A percentile compares a stretch with the other conserved stretches of the same genome.
Evolutionary conservation across 2,113 vertebrate species (phyloP).

Genomic region (Colius striatus): DNA sequence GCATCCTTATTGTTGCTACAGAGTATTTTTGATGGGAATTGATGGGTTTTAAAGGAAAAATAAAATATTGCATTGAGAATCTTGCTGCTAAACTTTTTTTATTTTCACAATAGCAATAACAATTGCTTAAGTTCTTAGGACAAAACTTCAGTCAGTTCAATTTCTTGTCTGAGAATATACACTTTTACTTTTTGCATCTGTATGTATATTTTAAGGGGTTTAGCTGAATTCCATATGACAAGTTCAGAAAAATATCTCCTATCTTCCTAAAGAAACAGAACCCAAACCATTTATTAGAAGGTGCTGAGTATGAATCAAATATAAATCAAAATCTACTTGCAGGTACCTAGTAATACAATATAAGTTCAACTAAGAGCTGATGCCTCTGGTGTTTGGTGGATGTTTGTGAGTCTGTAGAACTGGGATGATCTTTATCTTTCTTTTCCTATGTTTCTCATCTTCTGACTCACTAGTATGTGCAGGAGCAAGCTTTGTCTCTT

Average conservation of each 20-base stretch:
- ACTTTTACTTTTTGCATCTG: neutral
- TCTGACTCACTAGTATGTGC: neutral
- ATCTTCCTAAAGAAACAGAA: neutral
- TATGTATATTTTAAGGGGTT: neutral
- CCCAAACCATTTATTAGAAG: neutral
- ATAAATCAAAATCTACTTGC: neutral
- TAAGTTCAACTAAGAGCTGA: neutral
- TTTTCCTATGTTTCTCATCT: neutral
- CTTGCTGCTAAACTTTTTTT: neutral
- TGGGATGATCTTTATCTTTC: neutral
- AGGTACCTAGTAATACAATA: neutral
- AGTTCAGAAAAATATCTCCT: neutral
- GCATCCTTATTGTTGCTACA: neutral
- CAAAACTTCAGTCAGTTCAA: neutral
- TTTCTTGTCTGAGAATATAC: neutral
- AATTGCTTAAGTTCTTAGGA: neutral
- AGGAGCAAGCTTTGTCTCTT: neutral
- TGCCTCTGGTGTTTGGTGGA: neutral
- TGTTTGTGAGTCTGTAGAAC: neutral
- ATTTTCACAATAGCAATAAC: neutral
- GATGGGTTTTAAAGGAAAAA: neutral
- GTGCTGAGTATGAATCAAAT: neutral
- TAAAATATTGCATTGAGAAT: neutral
- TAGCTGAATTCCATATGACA: neutral
- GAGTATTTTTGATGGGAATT: neutral